Percentiles rank a stretch among this genome's conserved stretches.
Conservation (phyloP, 2,113 vertebrate species). For the Heterotilapia buettikoferi region DNA sequence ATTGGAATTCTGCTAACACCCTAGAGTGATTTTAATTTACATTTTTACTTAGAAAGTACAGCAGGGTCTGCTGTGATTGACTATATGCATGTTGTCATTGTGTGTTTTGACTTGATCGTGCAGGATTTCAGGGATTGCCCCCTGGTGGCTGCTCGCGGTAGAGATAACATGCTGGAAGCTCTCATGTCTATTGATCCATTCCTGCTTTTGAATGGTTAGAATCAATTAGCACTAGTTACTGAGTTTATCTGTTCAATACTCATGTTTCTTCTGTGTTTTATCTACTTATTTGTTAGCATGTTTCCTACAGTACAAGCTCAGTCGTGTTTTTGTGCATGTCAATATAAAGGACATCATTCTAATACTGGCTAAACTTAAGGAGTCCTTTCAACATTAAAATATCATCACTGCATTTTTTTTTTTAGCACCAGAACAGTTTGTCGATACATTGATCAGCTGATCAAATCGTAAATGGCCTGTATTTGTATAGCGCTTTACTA, state of each 20-base stretch:
- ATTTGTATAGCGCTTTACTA: too few species aligned
- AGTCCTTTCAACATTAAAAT: neutral
- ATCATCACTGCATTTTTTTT: neutral
- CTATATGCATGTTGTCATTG: neutral
- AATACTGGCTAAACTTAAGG: neutral
- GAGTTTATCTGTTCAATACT: conserved; percentile 7
- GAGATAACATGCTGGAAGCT: neutral
- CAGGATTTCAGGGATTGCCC: conserved; percentile 11
- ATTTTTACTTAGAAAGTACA: neutral
- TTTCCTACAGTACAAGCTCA: neutral
- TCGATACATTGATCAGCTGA: neutral
- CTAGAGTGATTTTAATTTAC: neutral
- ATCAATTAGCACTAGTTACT: conserved; percentile 1
- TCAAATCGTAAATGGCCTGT: too few species aligned
- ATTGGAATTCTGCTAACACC: neutral
- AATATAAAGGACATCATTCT: neutral
- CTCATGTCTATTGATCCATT: neutral
- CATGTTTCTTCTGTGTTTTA: neutral
- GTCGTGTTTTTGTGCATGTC: neutral
- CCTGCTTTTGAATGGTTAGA: conserved; percentile 1
- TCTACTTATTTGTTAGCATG: neutral
- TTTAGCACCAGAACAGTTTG: neutral
- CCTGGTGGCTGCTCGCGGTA: conserved; percentile 35
- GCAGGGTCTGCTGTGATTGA: neutral
- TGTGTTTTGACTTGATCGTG: neutral